Conservation (phyloP, 2,888 invertebrate genomes). For the Macaria liturata region DNA sequence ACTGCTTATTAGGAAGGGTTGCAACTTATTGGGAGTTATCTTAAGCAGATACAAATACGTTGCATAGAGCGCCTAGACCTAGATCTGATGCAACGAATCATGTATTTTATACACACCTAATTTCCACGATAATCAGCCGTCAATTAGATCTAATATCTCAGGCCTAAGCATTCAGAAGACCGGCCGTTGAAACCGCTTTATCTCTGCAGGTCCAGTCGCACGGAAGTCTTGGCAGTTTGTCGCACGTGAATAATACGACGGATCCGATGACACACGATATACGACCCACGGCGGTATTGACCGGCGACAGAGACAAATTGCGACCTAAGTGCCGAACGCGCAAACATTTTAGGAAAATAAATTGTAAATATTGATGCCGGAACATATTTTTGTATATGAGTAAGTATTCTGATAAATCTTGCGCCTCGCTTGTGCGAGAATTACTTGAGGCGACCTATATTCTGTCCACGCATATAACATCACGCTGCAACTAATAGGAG, state of each 20-base stretch:
- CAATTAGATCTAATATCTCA: no score
- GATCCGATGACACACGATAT: slow-evolving; percentile 29
- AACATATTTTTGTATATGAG: neutral
- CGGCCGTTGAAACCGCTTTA: slow-evolving; percentile 24
- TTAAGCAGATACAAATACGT: no score
- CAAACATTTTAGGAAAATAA: slow-evolving; percentile 20
- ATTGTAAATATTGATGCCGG: slow-evolving; percentile 1
- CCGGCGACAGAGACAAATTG: slow-evolving; percentile 33
- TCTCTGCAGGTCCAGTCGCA: slow-evolving; percentile 22
- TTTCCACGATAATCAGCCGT: no score
- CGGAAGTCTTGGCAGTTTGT: slow-evolving; percentile 32
- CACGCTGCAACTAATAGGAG: no score
- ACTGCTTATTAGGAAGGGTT: no score
- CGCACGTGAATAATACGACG: slow-evolving; percentile 33
- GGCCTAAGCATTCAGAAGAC: neutral
- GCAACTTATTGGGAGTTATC: no score
- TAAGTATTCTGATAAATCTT: neutral
- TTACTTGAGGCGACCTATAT: no score
- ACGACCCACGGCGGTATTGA: slow-evolving; percentile 26
- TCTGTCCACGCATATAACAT: no score
- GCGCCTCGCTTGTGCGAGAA: no score
- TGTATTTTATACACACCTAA: no score
- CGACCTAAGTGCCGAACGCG: slow-evolving; percentile 21
- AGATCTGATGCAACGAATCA: no score
- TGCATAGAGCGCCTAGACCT: no score